Evolutionary conservation across 2,113 vertebrate species (phyloP), one percentile per base, ranked within the genome.

Genomic region (Laticauda colubrina): DNA sequence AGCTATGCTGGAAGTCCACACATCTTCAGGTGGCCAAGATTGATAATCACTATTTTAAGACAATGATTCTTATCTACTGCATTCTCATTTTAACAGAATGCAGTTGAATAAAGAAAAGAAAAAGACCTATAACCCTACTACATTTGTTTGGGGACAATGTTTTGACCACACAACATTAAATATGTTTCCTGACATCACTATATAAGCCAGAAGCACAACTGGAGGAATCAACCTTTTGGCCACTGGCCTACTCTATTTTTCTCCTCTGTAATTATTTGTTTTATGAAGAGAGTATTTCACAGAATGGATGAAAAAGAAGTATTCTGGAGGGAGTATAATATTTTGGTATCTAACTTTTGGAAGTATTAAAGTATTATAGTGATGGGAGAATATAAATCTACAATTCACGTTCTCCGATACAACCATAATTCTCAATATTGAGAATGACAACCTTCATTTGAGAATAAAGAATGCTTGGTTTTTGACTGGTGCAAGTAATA

Each of bases 81-180:
- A 92, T 95, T 95, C 94, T 94, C 92, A 93, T 89, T 57, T 57
- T 18, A 93, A 45, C 2, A 69, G 0, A 75, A 89, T 8, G 75
- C 5, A 5, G 3, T 20, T 94, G 91, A 87, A 89, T 21, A 90
- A 0, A 90, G 54, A 93, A 93, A 96, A 95, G 85, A 91, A 75
- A 11, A 92, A 93, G 20, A 94, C 39, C 53, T 94, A 54, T 55
- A 75, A 89, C 94, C 92, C 95, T 55, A 94, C 89, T 51, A 53
- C 23, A 90, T 94, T 85, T 93, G 90, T 93, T 95, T 92, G 7
- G 96, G 94, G 96, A 97, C 92, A 95, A 39, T 81, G 26, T 43
- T 88, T 55, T 59, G 48, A n/a, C 3, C 5, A 51, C 88, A 61
- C 89, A 61, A 54, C 87, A 18, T 59, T 29, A 51, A 10, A 59